phyloP scores from a whole-genome alignment of 1,140 invertebrate species.

The Daktulosphaira vitifoliae region DNA sequence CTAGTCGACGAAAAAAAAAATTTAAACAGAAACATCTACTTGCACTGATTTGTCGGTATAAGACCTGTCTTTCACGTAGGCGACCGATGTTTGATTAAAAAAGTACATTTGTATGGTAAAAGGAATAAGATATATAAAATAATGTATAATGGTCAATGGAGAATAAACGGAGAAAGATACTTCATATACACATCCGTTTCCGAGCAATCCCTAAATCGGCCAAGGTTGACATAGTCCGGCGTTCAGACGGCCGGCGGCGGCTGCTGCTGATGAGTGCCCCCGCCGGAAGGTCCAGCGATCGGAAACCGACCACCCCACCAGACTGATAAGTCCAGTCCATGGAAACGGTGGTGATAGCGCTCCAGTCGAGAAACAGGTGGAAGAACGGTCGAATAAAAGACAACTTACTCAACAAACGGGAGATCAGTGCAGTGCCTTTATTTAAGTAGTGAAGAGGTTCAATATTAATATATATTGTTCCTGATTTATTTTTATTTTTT shows the following conservation, averaged over 20 bases:
- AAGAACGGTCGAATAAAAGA: slow-evolving; percentile 26
- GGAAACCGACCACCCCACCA: not conserved
- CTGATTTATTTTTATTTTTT: too few species aligned
- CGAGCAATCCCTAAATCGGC: slow-evolving; percentile 15
- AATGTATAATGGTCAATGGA: too few species aligned
- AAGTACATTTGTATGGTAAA: too few species aligned
- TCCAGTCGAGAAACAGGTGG: not conserved
- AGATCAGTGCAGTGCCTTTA: slow-evolving; percentile 25
- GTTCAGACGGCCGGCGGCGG: not conserved
- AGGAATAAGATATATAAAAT: too few species aligned
- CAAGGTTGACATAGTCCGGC: slow-evolving; percentile 26
- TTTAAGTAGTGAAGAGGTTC: slow-evolving; percentile 13
- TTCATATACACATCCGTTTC: slow-evolving; percentile 28
- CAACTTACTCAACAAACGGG: not conserved
- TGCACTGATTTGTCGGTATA: too few species aligned
- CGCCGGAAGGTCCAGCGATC: not conserved
- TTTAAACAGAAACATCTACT: too few species aligned
- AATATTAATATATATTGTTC: too few species aligned
- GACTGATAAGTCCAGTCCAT: too few species aligned
- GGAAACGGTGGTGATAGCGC: not conserved
- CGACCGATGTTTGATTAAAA: too few species aligned
- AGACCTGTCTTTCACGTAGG: too few species aligned
- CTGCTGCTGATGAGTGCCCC: not conserved
- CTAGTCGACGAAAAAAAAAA: too few species aligned
- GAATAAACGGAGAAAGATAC: not conserved